These are phyloP conservation scores for Pollenia angustigena DNA, from an alignment of 2,888 invertebrate species.

Conservation along the genomic window DNA sequence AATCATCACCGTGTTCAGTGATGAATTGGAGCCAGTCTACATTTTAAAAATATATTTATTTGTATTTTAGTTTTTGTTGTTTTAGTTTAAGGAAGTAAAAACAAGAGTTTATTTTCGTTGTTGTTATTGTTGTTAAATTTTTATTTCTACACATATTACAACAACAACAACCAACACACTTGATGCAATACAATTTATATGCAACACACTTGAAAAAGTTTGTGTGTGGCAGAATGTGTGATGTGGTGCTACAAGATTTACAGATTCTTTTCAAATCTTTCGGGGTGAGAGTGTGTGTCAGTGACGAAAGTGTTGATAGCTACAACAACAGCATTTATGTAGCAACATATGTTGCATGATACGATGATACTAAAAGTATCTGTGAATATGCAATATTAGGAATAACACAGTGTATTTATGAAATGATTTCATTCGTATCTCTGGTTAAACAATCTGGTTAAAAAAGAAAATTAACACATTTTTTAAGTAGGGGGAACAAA, in stretches of 20 bases:
- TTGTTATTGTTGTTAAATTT: slow-evolving; percentile 5
- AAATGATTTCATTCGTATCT: slow-evolving; percentile 33
- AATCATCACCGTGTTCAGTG: no score
- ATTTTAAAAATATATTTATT: slow-evolving; percentile 34
- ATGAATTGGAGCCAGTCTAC: slow-evolving; percentile 33
- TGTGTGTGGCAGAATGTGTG: slow-evolving; percentile 1
- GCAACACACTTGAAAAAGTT: slow-evolving; percentile 21
- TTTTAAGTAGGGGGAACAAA: background rate
- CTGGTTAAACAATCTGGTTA: slow-evolving; percentile 31
- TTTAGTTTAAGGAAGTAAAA: slow-evolving; percentile 58
- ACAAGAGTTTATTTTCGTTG: slow-evolving; percentile 16
- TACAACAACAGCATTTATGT: slow-evolving; percentile 31
- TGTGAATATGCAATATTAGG: slow-evolving; percentile 3
- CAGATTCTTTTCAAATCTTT: background rate
- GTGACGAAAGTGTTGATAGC: slow-evolving; percentile 68
- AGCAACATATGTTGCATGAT: slow-evolving; percentile 48
- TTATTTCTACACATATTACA: slow-evolving; percentile 13
- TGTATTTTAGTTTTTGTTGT: slow-evolving; percentile 35
- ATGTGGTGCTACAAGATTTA: slow-evolving; percentile 15
- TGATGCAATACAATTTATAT: slow-evolving; percentile 43
- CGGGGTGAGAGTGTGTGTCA: slow-evolving; percentile 1
- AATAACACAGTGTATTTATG: background rate
- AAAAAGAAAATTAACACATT: slow-evolving; percentile 49
- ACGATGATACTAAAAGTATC: slow-evolving; percentile 38
- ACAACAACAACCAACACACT: slow-evolving; percentile 8